phyloP scores from a whole-genome alignment of 2,888 invertebrate genomes.

The Pollenia griseotomentosa region DNA sequence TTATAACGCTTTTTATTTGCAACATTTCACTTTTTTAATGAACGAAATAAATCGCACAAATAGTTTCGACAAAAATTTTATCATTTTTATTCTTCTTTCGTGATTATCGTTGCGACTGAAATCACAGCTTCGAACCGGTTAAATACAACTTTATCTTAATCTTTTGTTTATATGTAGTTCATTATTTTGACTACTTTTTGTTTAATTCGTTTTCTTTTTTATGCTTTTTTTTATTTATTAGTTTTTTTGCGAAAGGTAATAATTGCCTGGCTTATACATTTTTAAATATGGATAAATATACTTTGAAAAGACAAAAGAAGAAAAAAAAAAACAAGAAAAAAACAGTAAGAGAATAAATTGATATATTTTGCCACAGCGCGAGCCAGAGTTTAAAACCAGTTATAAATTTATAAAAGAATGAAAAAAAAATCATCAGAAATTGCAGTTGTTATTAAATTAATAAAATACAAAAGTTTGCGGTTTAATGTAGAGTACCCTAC shows the following conservation, averaged over 20 bases:
- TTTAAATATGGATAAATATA: conserved; percentile 28
- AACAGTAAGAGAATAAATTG: not conserved
- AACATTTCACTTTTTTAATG: conserved; percentile 31
- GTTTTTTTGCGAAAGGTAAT: conserved; percentile 25
- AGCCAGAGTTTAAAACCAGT: conserved; percentile 21
- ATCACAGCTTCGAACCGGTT: conserved; percentile 40
- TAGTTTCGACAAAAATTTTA: conserved; percentile 30
- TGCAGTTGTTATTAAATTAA: conserved; percentile 2
- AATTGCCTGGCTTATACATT: conserved; percentile 9
- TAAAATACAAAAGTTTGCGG: not conserved
- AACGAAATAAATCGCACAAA: conserved; percentile 39
- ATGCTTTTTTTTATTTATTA: not conserved
- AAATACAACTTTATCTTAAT: conserved; percentile 26
- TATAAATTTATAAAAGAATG: not conserved
- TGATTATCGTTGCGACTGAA: conserved; percentile 15
- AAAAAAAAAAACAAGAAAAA: not conserved
- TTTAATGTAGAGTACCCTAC: not conserved
- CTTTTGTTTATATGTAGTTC: conserved; percentile 25
- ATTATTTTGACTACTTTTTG: conserved; percentile 44
- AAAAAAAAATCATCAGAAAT: not conserved
- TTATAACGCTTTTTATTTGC: not conserved
- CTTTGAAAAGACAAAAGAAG: conserved; percentile 16
- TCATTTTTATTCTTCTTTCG: conserved; percentile 10
- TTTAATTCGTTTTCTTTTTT: not conserved
- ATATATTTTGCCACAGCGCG: conserved; percentile 11